Conservation (phyloP, 2,888 invertebrate genomes). For the Anaspis maculata region DNA sequence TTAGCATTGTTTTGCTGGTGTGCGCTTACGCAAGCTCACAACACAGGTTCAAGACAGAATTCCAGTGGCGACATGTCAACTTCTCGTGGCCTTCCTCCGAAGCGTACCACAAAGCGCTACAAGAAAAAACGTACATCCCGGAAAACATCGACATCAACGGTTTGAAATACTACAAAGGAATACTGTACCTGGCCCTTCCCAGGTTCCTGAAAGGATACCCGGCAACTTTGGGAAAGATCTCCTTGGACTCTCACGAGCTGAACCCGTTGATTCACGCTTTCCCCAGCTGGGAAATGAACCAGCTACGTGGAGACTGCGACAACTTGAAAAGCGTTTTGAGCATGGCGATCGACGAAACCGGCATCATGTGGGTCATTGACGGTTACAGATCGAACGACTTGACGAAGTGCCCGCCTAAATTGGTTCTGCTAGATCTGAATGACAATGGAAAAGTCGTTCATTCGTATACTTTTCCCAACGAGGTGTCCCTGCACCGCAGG, state of each 20-base stretch:
- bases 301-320: slow-evolving; percentile 50
- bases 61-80: slow-evolving; percentile 63
- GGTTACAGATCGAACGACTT: slow-evolving; percentile 46
- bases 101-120: slow-evolving; percentile 48
- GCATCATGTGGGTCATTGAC: slow-evolving; percentile 63
- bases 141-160: slow-evolving; percentile 61
- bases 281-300: slow-evolving; percentile 62
- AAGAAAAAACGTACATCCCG: slow-evolving; percentile 52
- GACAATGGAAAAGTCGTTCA: slow-evolving; percentile 45
- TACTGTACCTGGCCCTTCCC: slow-evolving; percentile 59
- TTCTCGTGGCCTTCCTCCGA: slow-evolving; percentile 56
- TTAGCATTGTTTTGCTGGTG: no score
- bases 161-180: slow-evolving; percentile 58
- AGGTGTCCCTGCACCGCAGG: slow-evolving; percentile 48
- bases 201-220: slow-evolving; percentile 61
- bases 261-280: slow-evolving; percentile 55
- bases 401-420: slow-evolving; percentile 56
- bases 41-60: slow-evolving; percentile 28
- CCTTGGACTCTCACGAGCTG: slow-evolving; percentile 33
- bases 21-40: no score
- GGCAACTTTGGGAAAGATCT: slow-evolving; percentile 53
- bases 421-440: slow-evolving; percentile 59
- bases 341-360: slow-evolving; percentile 62
- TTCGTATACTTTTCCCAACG: slow-evolving; percentile 52
- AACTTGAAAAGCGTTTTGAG: slow-evolving; percentile 66